Evolutionary conservation across 1,140 invertebrate species (phyloP).

Genomic region (Littorina saxatilis): DNA sequence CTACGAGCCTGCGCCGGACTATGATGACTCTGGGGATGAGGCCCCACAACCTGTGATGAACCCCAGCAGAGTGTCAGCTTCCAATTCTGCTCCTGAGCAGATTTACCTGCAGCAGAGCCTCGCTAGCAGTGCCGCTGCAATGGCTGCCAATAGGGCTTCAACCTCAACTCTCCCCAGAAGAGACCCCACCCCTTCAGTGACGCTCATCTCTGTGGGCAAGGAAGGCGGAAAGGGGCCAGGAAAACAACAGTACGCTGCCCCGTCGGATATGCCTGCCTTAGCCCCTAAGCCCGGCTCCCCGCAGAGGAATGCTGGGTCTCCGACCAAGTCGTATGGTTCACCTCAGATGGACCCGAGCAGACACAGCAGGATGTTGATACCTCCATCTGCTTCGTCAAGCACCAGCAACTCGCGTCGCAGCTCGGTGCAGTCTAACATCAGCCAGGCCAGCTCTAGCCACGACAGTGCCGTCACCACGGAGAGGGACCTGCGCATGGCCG

Average conservation of each 20-base stretch:
- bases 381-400: conserved; percentile 49
- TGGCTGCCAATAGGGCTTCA: background rate
- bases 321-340: background rate
- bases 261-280: conserved; percentile 54
- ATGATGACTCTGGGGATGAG: conserved; percentile 65
- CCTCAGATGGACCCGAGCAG: background rate
- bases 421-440: conserved; percentile 46
- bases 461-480: background rate
- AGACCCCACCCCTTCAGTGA: conserved; percentile 47
- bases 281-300: background rate
- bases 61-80: background rate
- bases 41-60: background rate
- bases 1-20: conserved; percentile 69
- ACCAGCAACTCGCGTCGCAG: conserved; percentile 42
- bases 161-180: background rate
- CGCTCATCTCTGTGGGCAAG: conserved; percentile 59
- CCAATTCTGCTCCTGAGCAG: background rate
- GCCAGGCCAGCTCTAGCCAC: conserved; percentile 24
- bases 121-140: background rate
- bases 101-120: background rate
- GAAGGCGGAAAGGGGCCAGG: background rate
- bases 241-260: conserved; percentile 48
- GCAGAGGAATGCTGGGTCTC: background rate
- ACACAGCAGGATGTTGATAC: background rate
- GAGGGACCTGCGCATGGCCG: background rate